A percentile compares a stretch with the other conserved stretches of the same genome.
Conservation (phyloP, 2,113 vertebrate species). For the Gila orcuttii region DNA sequence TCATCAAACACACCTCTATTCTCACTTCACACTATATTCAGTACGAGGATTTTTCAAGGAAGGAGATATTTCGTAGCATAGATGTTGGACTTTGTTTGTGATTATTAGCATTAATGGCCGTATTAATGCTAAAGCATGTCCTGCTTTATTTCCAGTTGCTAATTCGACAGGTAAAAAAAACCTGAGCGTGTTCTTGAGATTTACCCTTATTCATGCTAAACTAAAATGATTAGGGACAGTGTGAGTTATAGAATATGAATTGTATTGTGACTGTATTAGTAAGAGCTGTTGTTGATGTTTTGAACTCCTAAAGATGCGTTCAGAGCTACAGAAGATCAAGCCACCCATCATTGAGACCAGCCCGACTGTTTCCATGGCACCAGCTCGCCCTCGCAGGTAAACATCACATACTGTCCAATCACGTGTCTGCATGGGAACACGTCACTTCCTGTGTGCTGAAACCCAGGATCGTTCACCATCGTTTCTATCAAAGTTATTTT, state of each 20-base stretch:
- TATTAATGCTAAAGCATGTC: neutral
- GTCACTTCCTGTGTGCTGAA: constrained; percentile 11
- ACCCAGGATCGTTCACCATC: neutral
- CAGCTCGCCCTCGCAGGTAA: constrained; percentile 77
- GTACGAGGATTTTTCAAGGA: too few species aligned
- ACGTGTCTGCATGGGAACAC: neutral
- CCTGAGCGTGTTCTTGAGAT: neutral
- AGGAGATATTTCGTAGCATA: neutral
- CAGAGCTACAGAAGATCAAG: constrained; percentile 76
- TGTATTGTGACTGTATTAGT: too few species aligned
- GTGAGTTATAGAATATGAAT: too few species aligned
- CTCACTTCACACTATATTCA: too few species aligned
- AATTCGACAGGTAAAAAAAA: neutral
- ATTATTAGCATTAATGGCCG: neutral
- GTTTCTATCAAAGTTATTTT: neutral
- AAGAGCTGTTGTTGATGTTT: constrained; percentile 57
- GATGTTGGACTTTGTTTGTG: neutral
- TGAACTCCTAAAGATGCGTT: constrained; percentile 75
- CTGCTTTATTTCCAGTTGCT: neutral
- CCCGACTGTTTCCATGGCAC: constrained; percentile 71
- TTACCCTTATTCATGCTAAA: neutral
- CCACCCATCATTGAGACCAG: constrained; percentile 76
- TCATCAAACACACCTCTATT: neutral
- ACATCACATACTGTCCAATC: neutral
- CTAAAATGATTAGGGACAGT: neutral